Percentiles rank a stretch among this genome's conserved stretches.
Evolutionary conservation across 1,140 invertebrate species (phyloP).

Genomic region (Papilio polyxenes): DNA sequence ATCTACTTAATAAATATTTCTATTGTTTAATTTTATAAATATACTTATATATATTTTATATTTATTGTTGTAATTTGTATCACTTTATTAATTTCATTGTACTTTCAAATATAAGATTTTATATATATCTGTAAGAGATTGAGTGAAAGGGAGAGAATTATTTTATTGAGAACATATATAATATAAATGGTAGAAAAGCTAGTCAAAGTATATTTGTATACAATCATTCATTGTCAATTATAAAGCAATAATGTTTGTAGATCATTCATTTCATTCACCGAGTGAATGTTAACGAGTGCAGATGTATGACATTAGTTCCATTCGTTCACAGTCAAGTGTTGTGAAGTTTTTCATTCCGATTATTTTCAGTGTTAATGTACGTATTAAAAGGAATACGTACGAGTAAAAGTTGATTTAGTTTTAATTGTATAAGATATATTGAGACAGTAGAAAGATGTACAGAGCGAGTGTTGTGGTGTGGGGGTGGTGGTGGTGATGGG

Average conservation of each 20-base stretch:
- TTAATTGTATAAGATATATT: background rate
- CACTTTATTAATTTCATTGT: slow-evolving; percentile 26
- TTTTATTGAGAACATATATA: no score
- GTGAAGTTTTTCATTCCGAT: background rate
- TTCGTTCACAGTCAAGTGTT: background rate
- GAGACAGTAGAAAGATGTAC: no score
- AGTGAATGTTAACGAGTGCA: background rate
- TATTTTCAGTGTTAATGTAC: background rate
- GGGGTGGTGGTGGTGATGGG: background rate
- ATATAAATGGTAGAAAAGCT: no score
- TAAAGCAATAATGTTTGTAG: background rate
- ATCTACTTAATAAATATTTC: background rate
- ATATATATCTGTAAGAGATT: background rate
- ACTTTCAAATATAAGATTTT: slow-evolving; percentile 19
- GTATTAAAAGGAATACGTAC: background rate
- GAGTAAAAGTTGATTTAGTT: background rate
- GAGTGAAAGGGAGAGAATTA: background rate
- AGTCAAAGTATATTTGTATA: no score
- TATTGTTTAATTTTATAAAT: slow-evolving; percentile 14
- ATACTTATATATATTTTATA: background rate
- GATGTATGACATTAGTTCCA: background rate
- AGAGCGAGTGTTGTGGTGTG: no score
- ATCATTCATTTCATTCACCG: background rate
- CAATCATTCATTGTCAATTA: background rate
- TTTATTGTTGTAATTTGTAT: background rate